Conservation (phyloP, 2,113 vertebrate species). For the Fregata magnificens region DNA sequence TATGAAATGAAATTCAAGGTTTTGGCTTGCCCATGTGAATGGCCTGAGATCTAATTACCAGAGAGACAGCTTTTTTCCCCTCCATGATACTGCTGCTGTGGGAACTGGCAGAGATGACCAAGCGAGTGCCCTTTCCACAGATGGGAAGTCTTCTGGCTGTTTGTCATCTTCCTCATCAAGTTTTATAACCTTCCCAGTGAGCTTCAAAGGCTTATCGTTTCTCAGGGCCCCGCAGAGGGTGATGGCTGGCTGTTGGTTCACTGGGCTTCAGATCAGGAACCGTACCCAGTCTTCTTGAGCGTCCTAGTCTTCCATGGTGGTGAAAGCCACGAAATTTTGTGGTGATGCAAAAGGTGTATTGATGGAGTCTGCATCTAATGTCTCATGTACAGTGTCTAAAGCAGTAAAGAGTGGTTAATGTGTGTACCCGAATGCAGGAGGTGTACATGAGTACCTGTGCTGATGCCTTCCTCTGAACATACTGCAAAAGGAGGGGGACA, state of each 20-base stretch:
- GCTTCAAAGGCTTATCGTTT: neutral
- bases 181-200: neutral
- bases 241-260: neutral
- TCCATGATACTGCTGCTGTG: neutral
- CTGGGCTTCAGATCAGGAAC: neutral
- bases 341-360: neutral
- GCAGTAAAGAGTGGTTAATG: neutral
- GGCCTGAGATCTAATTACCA: neutral
- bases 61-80: neutral
- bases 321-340: neutral
- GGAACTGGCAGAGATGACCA: neutral
- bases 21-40: neutral
- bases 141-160: neutral
- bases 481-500: fast-evolving
- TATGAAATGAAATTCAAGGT: neutral
- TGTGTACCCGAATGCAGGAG: neutral
- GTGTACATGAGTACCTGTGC: fast-evolving
- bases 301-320: neutral
- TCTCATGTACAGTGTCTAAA: neutral
- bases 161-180: neutral
- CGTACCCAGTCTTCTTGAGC: neutral
- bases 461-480: neutral
- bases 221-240: neutral
- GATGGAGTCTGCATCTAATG: neutral
- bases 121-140: fast-evolving